These are phyloP conservation scores for Diploptera punctata DNA, from an alignment of 2,888 invertebrate genomes.

Conservation along the genomic window DNA sequence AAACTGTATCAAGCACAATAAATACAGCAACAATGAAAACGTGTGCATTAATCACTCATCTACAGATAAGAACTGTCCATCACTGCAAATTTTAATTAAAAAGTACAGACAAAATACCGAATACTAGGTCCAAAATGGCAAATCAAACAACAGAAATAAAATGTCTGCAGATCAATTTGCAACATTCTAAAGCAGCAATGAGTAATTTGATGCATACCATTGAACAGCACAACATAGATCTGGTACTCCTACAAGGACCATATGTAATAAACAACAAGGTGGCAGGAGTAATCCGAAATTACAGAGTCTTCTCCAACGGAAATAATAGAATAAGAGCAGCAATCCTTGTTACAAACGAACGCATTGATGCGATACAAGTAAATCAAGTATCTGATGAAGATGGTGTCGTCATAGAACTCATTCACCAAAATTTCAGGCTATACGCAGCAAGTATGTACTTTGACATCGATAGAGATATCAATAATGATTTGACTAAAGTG, in stretches of 20 bases:
- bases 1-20: not conserved
- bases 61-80: too few relatives aligned
- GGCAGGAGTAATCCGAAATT: not conserved
- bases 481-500: too few relatives aligned
- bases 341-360: too few relatives aligned
- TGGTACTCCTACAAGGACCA: not conserved
- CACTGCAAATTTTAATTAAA: too few relatives aligned
- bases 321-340: too few relatives aligned
- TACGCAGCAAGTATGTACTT: too few relatives aligned
- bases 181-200: too few relatives aligned
- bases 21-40: not conserved
- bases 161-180: not conserved
- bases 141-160: not conserved
- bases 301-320: not conserved
- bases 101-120: too few relatives aligned
- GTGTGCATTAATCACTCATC: too few relatives aligned
- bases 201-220: not conserved
- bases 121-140: not conserved
- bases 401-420: too few relatives aligned
- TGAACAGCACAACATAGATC: not conserved
- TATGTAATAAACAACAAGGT: not conserved
- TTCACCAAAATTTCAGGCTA: not conserved
- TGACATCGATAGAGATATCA: too few relatives aligned
- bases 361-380: not conserved
- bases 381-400: not conserved